A percentile compares a stretch with the other conserved stretches of the same genome.
These are phyloP conservation scores for Elysia crispata DNA, from an alignment of 2,888 invertebrate species.

Conservation along the genomic window DNA sequence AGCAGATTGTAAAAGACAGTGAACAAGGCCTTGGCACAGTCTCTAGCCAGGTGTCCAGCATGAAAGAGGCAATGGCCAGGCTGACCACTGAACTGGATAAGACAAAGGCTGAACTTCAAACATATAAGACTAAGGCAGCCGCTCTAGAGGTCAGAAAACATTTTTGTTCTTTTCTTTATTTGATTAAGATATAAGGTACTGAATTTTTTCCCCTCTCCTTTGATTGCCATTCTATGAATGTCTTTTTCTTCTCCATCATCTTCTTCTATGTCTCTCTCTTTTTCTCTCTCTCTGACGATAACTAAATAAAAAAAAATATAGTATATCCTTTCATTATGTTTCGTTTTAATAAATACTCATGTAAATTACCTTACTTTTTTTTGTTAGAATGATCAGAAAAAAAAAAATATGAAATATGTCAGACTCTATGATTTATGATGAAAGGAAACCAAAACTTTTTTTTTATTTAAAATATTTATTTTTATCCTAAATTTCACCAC, in stretches of 20 bases:
- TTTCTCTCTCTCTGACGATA: not conserved
- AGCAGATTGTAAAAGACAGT: conserved; percentile 67
- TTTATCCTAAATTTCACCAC: too few species aligned
- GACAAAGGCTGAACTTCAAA: conserved; percentile 65
- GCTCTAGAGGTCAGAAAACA: conserved; percentile 64
- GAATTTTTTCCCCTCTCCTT: too few species aligned
- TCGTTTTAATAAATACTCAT: too few species aligned
- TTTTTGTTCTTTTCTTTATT: not conserved
- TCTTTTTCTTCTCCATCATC: not conserved
- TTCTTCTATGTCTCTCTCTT: conserved; percentile 17
- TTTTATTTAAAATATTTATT: too few species aligned
- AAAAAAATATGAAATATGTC: too few species aligned
- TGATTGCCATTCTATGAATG: too few species aligned
- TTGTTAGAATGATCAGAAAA: too few species aligned
- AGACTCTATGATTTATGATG: too few species aligned
- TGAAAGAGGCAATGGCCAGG: conserved; percentile 65
- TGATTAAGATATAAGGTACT: too few species aligned
- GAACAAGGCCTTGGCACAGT: conserved; percentile 73
- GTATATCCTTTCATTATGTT: too few species aligned
- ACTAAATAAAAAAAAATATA: not conserved
- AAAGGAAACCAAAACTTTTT: too few species aligned
- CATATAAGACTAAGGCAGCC: conserved; percentile 60
- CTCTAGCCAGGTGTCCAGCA: conserved; percentile 66
- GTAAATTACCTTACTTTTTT: too few species aligned
- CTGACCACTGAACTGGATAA: conserved; percentile 72